Conservation (phyloP, 2,888 invertebrate genomes). For the Drosophila longiperda region DNA sequence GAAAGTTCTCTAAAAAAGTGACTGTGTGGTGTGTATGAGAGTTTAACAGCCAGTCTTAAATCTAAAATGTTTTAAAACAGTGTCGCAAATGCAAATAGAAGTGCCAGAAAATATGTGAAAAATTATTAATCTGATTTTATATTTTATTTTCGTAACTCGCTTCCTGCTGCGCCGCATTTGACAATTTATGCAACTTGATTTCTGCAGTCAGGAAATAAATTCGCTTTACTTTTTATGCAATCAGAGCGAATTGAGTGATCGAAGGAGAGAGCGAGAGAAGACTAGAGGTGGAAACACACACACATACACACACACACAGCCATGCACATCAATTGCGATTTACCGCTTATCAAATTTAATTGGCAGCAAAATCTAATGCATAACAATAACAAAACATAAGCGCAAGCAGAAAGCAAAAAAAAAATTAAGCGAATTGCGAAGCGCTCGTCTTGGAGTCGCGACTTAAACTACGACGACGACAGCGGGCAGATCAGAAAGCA, state of each 20-base stretch:
- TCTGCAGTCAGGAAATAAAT: constrained; percentile 63
- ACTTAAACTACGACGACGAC: constrained; percentile 59
- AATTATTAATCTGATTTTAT: constrained; percentile 15
- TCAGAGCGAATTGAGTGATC: constrained; percentile 40
- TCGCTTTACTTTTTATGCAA: constrained; percentile 79
- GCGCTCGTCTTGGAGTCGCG: constrained; percentile 59
- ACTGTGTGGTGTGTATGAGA: constrained; percentile 18
- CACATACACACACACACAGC: constrained; percentile 22
- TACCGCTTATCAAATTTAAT: constrained; percentile 73
- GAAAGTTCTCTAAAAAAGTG: constrained; percentile 50
- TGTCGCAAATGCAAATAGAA: constrained; percentile 19
- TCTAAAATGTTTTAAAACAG: constrained; percentile 13
- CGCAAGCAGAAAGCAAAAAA: constrained; percentile 11
- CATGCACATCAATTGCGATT: constrained; percentile 55
- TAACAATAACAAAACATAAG: constrained; percentile 43
- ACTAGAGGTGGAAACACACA: constrained; percentile 9
- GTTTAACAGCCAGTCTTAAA: constrained; percentile 58
- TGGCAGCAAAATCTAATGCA: constrained; percentile 50
- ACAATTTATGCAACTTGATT: constrained; percentile 70
- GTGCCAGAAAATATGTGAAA: constrained; percentile 18
- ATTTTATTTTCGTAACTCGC: constrained; percentile 38
- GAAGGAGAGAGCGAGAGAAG: not conserved
- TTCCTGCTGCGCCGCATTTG: constrained; percentile 70
- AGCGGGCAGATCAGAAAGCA: constrained; percentile 30
- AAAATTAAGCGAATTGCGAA: constrained; percentile 38